Evolutionary conservation across 2,888 invertebrate species (phyloP).

Genomic region (Brachypterus glaber): DNA sequence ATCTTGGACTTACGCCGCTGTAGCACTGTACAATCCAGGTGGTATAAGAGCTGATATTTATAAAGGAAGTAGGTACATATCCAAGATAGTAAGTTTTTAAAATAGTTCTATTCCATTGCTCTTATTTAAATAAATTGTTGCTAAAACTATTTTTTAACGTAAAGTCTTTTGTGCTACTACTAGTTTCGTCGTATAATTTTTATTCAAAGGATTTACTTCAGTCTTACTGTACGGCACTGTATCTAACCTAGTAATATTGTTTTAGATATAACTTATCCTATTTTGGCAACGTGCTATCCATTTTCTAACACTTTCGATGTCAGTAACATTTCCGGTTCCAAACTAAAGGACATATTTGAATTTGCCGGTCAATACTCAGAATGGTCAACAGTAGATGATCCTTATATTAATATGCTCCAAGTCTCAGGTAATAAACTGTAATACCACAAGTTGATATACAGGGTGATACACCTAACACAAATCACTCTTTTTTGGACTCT

Average conservation of each 20-base stretch:
- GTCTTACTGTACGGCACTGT: too few relatives aligned
- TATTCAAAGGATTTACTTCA: too few relatives aligned
- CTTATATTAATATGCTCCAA: slow-evolving; percentile 12
- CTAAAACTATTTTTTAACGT: too few relatives aligned
- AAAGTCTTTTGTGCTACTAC: too few relatives aligned
- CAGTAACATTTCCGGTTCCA: slow-evolving; percentile 56
- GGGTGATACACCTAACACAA: too few relatives aligned
- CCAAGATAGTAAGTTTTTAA: neutral
- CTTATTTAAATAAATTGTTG: too few relatives aligned
- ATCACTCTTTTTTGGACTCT: too few relatives aligned
- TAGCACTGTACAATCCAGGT: slow-evolving; percentile 59
- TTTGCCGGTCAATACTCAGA: neutral
- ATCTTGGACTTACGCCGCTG: slow-evolving; percentile 58
- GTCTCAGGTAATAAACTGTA: slow-evolving; percentile 9
- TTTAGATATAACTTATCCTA: slow-evolving; percentile 60
- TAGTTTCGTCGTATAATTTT: too few relatives aligned
- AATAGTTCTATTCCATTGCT: too few relatives aligned
- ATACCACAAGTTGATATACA: slow-evolving; percentile 2
- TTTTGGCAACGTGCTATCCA: slow-evolving; percentile 59
- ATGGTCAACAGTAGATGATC: neutral
- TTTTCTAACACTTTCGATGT: slow-evolving; percentile 67
- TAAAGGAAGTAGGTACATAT: slow-evolving; percentile 46
- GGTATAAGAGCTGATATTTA: slow-evolving; percentile 59
- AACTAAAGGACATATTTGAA: slow-evolving; percentile 13
- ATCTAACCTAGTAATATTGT: too few relatives aligned